A percentile compares a stretch with the other conserved stretches of the same genome.
These are phyloP conservation scores for Teinopalpus imperialis DNA, from an alignment of 2,888 invertebrate genomes.

Conservation along the genomic window DNA sequence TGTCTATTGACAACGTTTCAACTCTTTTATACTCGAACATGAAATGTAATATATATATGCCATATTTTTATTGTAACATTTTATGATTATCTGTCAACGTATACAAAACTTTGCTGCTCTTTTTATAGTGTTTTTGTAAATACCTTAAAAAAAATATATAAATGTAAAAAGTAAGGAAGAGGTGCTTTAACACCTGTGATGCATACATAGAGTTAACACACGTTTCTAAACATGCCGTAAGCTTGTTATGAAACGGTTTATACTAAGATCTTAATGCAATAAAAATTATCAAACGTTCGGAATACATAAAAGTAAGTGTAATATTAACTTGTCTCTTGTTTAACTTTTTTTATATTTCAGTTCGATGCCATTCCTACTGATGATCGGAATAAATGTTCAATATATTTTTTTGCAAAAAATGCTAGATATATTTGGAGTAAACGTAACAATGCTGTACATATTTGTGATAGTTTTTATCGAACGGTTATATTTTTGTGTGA, in stretches of 20 bases:
- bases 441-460: conserved; percentile 11
- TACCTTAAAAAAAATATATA: conserved; percentile 29
- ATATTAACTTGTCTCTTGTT: background rate
- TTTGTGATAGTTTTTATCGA: conserved; percentile 14
- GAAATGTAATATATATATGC: conserved; percentile 5
- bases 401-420: conserved; percentile 7
- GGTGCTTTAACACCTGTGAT: conserved; percentile 30
- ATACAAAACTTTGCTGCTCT: conserved; percentile 11
- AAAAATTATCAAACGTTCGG: background rate
- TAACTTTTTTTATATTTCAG: conserved; percentile 8
- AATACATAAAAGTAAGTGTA: background rate
- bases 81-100: background rate
- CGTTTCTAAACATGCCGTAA: conserved; percentile 3
- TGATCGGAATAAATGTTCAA: conserved; percentile 8
- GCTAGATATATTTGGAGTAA: conserved; percentile 5
- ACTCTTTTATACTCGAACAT: conserved; percentile 7
- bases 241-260: background rate
- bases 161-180: conserved; percentile 28
- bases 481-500: conserved; percentile 8
- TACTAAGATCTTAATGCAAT: conserved; percentile 4
- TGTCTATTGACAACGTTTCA: conserved; percentile 9
- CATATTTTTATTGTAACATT: conserved; percentile 9
- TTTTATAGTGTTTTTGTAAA: conserved; percentile 31
- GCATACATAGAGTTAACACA: conserved; percentile 11
- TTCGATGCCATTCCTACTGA: conserved; percentile 10